Evolutionary conservation across 2,888 invertebrate genomes (phyloP), one percentile per base, ranked within the genome.

Genomic region (Alsophila aescularia): DNA sequence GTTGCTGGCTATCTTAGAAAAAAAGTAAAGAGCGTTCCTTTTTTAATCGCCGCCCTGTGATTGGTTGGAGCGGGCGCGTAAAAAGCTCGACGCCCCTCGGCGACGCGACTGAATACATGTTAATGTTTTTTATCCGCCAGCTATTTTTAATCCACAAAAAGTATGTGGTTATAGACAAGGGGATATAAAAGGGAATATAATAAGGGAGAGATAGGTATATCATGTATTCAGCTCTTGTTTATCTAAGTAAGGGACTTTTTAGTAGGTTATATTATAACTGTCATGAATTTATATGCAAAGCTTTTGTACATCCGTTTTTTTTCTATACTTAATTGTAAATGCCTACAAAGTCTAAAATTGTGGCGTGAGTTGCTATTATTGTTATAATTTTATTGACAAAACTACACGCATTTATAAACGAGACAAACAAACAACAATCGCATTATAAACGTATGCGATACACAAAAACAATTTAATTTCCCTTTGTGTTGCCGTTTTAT

Each of bases 81-180:
- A 90, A 89, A 90, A 88, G 83, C 76, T 76, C 64, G 51, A 77
- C 86, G 86, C 90, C 87, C 87, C 85, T 81, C 71, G n/a, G 67
- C 60, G 66, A 62, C 71, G 66, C 60, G 66, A 62, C 79, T 79
- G 75, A n/a, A n/a, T n/a, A n/a, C 74, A 73, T 73, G 70, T 64
- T 55, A 39, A 32, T 37, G 51, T 59, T 56, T 84, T 83, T 82
- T 80, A 72, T 70, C 27, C 51, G 41, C 47, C n/a, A 29, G 51
- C 54, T 60, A 64, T 76, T 81, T 71, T 75, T 79, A 72, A 68
- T 27, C n/a, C 15, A 48, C 45, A 62, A 73, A 74, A 70, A 62
- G 42, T 47, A 52, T 37, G 16, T 54, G 37, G 9, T 8, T 27
- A 9, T 32, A 14, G 15, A 10, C 29, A 5, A 21, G 45, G 62